Evolutionary conservation across 2,113 vertebrate species (phyloP), one percentile per base, ranked within the genome.

Genomic region (Ceyx cyanopectus): DNA sequence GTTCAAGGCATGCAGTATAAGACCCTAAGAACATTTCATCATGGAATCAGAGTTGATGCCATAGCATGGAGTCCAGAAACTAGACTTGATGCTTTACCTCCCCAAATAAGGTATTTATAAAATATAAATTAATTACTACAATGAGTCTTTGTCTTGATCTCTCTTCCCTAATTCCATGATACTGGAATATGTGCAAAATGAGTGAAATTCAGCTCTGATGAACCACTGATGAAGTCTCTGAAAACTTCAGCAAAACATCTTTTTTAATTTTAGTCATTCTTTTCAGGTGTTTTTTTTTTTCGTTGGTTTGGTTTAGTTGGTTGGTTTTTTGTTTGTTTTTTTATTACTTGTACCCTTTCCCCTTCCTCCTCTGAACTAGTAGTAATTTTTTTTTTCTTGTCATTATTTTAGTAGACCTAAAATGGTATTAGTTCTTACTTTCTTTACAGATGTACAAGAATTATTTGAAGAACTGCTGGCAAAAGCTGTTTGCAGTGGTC

Each of bases 51-150:
- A 29, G 98, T 99, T 4, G 99, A 99, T 43, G 97, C 98, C 51
- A 98, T 99, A 34, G 99, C 99, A 1, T 99, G 99, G 99, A 99
- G 99, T 93, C 99, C 99, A 14, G 98, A 99, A 96, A 98, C 98
- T 21, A 98, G 97, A 43, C 97, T 99, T 92, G 98, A 99, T 97
- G 93, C 98, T 62, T 92, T 99, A 92, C 98, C 98, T 95, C 97
- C 98, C 9, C 87, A 95, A 84, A 93, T 99, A 97, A 99, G 98
- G 99, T 99, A 98, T 84, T 95, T 87, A 34, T 27, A 57, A 51
- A 22, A 22, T 50, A 50, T 51, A 51, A 26, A 34, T 51, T 62
- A 77, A 62, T 23, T 8, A 51, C 2, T 94, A 26, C 12, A 75
- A 5, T 9, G 20, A 72, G 62, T 86, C 51, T 12, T 83, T 46